Percentiles rank a stretch among this genome's conserved stretches.
phyloP scores from a whole-genome alignment of 2,113 vertebrate genomes.

The Natator depressus region DNA sequence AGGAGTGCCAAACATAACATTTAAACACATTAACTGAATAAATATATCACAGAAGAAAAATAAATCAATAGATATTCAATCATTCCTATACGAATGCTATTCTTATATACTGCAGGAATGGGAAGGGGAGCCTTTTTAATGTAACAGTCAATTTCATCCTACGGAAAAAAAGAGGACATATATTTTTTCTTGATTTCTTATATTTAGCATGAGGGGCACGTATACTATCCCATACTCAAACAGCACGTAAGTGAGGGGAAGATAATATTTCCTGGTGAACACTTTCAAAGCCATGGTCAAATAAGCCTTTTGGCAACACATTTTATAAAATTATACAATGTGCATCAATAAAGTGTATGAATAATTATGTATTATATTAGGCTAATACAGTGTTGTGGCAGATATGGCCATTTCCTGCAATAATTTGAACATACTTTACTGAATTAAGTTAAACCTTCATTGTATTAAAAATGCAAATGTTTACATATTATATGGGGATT shows the following conservation, averaged over 20 bases:
- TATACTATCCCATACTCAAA: not conserved
- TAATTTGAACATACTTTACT: not conserved
- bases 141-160: not conserved
- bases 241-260: not conserved
- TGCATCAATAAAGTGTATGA: not conserved
- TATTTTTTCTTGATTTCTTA: not conserved
- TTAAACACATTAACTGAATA: not conserved
- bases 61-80: not conserved
- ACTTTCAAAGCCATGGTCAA: not conserved
- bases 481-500: not conserved
- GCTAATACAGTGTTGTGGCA: not conserved
- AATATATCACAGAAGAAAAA: not conserved
- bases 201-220: not conserved
- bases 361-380: not conserved
- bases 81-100: not conserved
- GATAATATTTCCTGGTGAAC: not conserved
- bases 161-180: not conserved
- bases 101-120: not conserved
- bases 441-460: not conserved
- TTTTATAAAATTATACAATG: not conserved
- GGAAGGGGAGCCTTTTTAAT: not conserved
- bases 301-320: not conserved
- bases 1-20: not conserved
- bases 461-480: not conserved
- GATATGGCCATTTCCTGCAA: not conserved